phyloP scores from a whole-genome alignment of 2,113 vertebrate species.

The Odontophorus gujanensis region DNA sequence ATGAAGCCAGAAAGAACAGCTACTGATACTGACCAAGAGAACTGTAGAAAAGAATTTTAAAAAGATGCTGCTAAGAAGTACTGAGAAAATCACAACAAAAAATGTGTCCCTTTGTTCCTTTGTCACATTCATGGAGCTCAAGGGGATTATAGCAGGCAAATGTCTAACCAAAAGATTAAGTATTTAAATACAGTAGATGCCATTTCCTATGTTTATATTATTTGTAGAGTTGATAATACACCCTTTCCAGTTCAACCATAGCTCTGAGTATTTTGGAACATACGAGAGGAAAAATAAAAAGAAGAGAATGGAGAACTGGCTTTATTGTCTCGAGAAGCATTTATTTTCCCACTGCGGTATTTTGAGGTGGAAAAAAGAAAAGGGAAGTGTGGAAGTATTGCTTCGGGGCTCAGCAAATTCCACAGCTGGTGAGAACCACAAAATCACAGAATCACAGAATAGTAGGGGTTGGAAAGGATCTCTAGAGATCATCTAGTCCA shows the following conservation, averaged over 20 bases:
- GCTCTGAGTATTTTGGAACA: not conserved
- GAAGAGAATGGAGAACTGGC: not conserved
- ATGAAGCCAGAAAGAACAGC: conserved; percentile 1
- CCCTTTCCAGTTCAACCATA: not conserved
- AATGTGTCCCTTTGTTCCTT: not conserved
- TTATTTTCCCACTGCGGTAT: not conserved
- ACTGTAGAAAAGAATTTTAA: not conserved
- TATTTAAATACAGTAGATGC: not conserved
- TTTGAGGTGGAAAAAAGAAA: fast-evolving
- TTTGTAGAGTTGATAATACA: not conserved
- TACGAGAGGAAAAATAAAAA: not conserved
- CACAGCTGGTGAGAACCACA: too few species aligned
- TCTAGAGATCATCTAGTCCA: too few species aligned
- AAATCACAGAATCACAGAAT: too few species aligned
- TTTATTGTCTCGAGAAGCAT: not conserved
- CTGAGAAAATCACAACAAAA: not conserved
- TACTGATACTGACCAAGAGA: not conserved
- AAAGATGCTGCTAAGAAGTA: not conserved
- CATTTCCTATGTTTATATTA: not conserved
- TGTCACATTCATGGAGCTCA: not conserved
- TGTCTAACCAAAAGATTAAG: not conserved
- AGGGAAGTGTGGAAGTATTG: too few species aligned
- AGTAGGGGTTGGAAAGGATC: too few species aligned
- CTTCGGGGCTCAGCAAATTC: too few species aligned
- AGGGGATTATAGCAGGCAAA: not conserved